phyloP scores from a whole-genome alignment of 2,113 vertebrate genomes.

The Lethenteron reissneri region DNA sequence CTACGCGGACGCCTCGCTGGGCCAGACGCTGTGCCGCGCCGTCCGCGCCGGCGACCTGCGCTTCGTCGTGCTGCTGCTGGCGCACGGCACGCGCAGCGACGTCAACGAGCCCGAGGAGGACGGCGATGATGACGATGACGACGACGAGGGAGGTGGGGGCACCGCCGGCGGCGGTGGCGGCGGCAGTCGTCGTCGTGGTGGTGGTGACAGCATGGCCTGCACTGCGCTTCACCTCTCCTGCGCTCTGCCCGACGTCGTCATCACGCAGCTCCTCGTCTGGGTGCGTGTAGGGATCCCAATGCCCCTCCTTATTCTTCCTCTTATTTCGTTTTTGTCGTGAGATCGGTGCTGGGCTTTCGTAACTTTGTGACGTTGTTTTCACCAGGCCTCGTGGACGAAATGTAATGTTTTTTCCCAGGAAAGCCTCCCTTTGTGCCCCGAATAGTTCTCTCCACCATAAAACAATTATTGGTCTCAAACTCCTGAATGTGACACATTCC shows the following conservation, averaged over 20 bases:
- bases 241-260: slow-evolving; percentile 58
- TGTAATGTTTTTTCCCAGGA: too few species aligned
- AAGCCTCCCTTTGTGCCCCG: too few species aligned
- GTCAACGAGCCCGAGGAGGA: slow-evolving; percentile 87
- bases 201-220: slow-evolving; percentile 21
- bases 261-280: slow-evolving; percentile 80
- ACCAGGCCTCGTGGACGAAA: too few species aligned
- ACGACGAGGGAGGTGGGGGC: too few species aligned
- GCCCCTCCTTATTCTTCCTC: not conserved
- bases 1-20: slow-evolving; percentile 44
- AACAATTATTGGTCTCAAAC: too few species aligned
- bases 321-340: slow-evolving; percentile 6
- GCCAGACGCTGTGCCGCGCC: slow-evolving; percentile 59
- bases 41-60: slow-evolving; percentile 63
- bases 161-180: too few species aligned
- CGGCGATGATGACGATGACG: slow-evolving; percentile 27
- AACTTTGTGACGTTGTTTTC: too few species aligned
- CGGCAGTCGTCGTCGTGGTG: not conserved
- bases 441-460: too few species aligned
- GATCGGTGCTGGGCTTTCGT: too few species aligned
- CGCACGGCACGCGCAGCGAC: slow-evolving; percentile 56
- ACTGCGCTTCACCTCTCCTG: slow-evolving; percentile 67
- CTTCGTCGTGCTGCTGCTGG: slow-evolving; percentile 57
- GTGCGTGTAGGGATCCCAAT: slow-evolving; percentile 21
- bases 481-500: too few species aligned